phyloP scores from a whole-genome alignment of 2,113 vertebrate species.

The Climacteris rufus region DNA sequence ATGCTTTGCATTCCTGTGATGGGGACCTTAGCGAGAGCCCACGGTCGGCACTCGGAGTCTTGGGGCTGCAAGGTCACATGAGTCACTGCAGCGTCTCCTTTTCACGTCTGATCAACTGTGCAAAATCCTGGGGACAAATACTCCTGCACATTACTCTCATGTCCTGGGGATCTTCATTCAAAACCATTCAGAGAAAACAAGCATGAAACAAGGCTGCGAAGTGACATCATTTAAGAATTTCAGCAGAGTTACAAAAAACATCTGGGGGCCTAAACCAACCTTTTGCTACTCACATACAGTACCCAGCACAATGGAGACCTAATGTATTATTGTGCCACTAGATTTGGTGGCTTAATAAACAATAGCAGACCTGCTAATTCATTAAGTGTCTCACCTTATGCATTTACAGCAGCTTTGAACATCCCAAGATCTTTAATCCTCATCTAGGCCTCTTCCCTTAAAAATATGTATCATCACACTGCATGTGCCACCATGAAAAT shows the following conservation, averaged over 20 bases:
- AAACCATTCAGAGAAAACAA: background rate
- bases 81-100: background rate
- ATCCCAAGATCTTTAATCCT: background rate
- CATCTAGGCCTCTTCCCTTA: background rate
- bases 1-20: slow-evolving; percentile 9
- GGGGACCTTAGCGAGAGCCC: background rate
- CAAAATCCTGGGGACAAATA: slow-evolving; percentile 6
- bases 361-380: background rate
- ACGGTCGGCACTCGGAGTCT: background rate
- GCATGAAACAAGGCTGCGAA: background rate
- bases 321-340: background rate
- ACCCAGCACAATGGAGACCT: background rate
- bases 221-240: background rate
- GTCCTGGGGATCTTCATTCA: background rate
- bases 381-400: background rate
- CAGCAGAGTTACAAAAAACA: background rate
- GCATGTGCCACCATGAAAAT: background rate
- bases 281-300: background rate
- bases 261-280: background rate
- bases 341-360: background rate
- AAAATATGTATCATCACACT: background rate
- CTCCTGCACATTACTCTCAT: background rate
- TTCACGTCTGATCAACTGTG: background rate
- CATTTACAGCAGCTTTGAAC: background rate
- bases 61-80: background rate